Conservation (phyloP, 2,797 vertebrate species). For the Pagetopsis macropterus region DNA sequence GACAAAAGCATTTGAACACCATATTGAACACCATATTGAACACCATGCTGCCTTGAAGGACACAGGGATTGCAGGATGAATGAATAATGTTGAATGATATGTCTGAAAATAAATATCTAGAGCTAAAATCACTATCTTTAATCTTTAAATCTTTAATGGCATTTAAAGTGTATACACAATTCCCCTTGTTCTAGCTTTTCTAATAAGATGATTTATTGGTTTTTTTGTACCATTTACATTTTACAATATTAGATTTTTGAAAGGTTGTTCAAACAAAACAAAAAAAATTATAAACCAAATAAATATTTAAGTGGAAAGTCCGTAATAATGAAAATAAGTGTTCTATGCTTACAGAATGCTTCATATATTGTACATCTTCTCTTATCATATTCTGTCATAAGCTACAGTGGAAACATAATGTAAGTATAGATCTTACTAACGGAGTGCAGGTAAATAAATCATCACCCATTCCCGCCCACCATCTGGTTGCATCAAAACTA, state of each 20-base stretch:
- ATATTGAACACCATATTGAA: too few relatives aligned
- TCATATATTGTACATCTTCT: too few relatives aligned
- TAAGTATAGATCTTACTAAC: slow-evolving; percentile 87
- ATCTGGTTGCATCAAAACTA: slow-evolving; percentile 98
- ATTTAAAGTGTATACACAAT: neutral
- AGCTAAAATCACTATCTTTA: neutral
- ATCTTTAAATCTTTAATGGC: neutral
- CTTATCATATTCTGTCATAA: neutral
- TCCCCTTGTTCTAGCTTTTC: neutral
- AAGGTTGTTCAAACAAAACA: neutral
- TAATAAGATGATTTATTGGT: neutral
- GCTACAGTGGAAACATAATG: slow-evolving; percentile 2
- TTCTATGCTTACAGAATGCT: neutral
- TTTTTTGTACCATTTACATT: neutral
- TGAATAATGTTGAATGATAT: neutral
- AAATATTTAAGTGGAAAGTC: neutral
- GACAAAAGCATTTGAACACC: too few relatives aligned
- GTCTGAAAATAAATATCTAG: neutral
- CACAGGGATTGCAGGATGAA: neutral
- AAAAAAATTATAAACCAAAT: neutral
- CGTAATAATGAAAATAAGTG: neutral
- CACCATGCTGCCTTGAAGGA: neutral
- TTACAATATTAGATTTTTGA: neutral
- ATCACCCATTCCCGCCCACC: slow-evolving; percentile 89
- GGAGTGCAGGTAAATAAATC: slow-evolving; percentile 97